Evolutionary conservation across 2,888 invertebrate genomes (phyloP).

Genomic region (Drosophila vallismaia): DNA sequence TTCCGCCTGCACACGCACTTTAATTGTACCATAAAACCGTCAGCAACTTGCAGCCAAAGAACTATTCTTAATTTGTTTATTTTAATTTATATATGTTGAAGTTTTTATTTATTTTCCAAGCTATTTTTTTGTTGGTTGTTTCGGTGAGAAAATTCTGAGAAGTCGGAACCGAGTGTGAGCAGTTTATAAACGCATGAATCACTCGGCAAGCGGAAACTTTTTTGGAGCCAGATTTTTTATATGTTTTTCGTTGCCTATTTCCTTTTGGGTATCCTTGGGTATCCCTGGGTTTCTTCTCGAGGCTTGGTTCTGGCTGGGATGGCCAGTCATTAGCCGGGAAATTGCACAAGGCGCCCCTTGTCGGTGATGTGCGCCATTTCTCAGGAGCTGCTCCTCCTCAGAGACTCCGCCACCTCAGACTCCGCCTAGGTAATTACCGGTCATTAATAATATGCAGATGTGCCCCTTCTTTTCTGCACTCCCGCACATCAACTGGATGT

Average conservation of each 20-base stretch:
- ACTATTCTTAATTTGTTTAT: constrained; percentile 71
- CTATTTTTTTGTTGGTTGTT: constrained; percentile 29
- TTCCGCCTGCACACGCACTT: constrained; percentile 36
- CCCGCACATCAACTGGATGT: constrained; percentile 39
- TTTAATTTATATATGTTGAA: constrained; percentile 76
- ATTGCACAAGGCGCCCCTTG: constrained; percentile 46
- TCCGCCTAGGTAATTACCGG: constrained; percentile 70
- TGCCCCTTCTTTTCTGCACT: constrained; percentile 31
- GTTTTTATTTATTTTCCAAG: constrained; percentile 69
- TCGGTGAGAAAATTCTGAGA: constrained; percentile 12
- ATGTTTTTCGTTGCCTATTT: background rate
- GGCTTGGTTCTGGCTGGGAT: constrained; percentile 45
- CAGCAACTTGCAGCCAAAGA: constrained; percentile 54
- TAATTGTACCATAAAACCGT: constrained; percentile 74
- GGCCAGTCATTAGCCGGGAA: constrained; percentile 55
- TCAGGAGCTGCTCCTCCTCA: constrained; percentile 17
- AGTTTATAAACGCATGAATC: constrained; percentile 51
- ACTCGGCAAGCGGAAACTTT: constrained; percentile 47
- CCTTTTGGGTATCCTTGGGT: constrained; percentile 7
- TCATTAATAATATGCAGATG: constrained; percentile 78
- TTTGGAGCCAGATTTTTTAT: constrained; percentile 26
- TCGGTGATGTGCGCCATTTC: constrained; percentile 57
- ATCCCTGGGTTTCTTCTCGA: constrained; percentile 11
- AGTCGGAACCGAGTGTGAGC: constrained; percentile 12
- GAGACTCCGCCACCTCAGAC: constrained; percentile 34